Evolutionary conservation across 1,140 invertebrate species (phyloP).

Genomic region (Acromyrmex echinatior): DNA sequence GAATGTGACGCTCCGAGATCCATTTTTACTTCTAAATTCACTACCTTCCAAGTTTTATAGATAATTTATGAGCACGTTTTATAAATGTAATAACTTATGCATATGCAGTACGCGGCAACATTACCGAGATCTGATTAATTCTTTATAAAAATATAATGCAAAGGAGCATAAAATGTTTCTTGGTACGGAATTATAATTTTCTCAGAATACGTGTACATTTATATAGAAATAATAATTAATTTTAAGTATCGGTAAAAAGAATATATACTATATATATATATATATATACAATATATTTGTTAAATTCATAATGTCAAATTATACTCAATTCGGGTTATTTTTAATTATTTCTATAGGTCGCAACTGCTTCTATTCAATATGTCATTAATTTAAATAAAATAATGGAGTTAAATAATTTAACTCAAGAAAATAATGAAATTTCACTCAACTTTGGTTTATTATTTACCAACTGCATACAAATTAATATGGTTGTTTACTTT

Average conservation of each 20-base stretch:
- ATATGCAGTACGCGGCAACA: not conserved
- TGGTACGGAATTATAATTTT: not conserved
- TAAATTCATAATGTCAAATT: no score
- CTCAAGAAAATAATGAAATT: no score
- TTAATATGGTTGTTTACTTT: no score
- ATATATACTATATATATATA: no score
- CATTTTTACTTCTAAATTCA: conserved; percentile 7
- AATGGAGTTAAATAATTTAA: no score
- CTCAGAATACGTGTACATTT: not conserved
- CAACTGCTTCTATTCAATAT: no score
- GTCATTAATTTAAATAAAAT: no score
- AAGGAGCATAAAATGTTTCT: not conserved
- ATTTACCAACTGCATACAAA: no score
- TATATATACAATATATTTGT: no score
- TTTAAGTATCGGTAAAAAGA: not conserved
- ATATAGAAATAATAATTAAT: not conserved
- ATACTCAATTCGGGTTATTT: no score
- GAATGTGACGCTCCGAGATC: not conserved
- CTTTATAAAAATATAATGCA: not conserved
- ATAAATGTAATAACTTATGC: conserved; percentile 16
- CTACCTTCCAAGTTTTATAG: not conserved
- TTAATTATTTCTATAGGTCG: no score
- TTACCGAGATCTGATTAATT: not conserved
- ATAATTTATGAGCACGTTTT: conserved; percentile 33
- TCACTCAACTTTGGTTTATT: no score